A percentile compares a stretch with the other conserved stretches of the same genome.
phyloP scores from a whole-genome alignment of 2,113 vertebrate species.

The Protobothrops flavoviridis region DNA sequence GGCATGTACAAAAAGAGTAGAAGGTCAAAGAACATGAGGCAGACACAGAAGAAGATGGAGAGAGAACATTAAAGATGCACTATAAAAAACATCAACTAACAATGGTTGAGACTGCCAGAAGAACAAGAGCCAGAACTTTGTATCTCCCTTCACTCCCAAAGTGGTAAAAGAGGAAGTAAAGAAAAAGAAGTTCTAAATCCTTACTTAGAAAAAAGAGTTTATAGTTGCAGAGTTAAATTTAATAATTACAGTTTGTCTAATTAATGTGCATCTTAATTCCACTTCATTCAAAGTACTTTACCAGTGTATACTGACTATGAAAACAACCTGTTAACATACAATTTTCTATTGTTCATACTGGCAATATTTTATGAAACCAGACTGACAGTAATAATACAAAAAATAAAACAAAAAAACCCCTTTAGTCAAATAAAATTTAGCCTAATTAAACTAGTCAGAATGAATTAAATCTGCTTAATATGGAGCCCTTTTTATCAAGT shows the following conservation, averaged over 20 bases:
- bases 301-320: not conserved
- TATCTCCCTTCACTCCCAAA: not conserved
- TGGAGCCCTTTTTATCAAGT: conserved; percentile 41
- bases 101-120: not conserved
- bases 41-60: not conserved
- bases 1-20: not conserved
- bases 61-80: not conserved
- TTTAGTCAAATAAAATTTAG: conserved; percentile 35
- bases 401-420: not conserved
- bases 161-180: not conserved
- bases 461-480: conserved; percentile 56
- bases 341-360: not conserved
- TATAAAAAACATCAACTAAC: not conserved
- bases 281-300: not conserved
- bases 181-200: not conserved
- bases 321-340: not conserved
- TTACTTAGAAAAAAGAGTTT: not conserved
- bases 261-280: not conserved
- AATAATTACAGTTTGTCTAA: not conserved
- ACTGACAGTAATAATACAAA: conserved; percentile 9
- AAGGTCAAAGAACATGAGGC: not conserved
- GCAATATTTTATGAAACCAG: conserved; percentile 30
- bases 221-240: not conserved
- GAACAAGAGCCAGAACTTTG: not conserved
- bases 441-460: conserved; percentile 57